Conservation (phyloP, 2,888 invertebrate genomes). For the Cephalotes varians region DNA sequence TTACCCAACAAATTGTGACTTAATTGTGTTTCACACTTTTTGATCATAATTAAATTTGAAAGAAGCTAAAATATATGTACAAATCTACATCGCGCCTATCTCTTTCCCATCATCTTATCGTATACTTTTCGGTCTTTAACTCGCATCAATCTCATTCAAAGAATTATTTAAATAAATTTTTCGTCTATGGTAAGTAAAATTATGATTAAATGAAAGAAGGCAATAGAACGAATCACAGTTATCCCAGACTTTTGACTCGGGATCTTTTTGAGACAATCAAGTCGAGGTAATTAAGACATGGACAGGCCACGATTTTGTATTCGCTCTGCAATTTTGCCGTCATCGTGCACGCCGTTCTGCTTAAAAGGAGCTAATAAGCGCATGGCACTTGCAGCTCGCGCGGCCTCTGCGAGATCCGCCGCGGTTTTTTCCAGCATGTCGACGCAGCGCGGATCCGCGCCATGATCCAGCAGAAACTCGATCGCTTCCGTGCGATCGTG, state of each 20-base stretch:
- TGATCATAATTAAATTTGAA: neutral
- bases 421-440: constrained; percentile 88
- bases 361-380: constrained; percentile 19
- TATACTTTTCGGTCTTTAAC: neutral
- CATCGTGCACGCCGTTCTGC: neutral
- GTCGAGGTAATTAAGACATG: neutral
- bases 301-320: neutral
- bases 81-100: neutral
- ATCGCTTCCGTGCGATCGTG: constrained; percentile 87
- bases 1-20: neutral
- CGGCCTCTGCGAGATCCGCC: constrained; percentile 86
- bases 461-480: constrained; percentile 86
- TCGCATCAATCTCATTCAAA: neutral
- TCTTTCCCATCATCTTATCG: neutral
- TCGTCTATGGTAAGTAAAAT: neutral
- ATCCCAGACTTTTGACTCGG: neutral
- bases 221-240: neutral
- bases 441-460: constrained; percentile 83
- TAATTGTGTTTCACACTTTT: neutral
- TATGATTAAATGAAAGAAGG: neutral
- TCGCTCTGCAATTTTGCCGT: neutral
- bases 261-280: neutral
- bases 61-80: neutral
- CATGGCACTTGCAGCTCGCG: neutral
- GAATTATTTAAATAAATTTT: neutral